Evolutionary conservation across 2,113 vertebrate species (phyloP), one percentile per base, ranked within the genome.

Genomic region (Erpornis zantholeuca): DNA sequence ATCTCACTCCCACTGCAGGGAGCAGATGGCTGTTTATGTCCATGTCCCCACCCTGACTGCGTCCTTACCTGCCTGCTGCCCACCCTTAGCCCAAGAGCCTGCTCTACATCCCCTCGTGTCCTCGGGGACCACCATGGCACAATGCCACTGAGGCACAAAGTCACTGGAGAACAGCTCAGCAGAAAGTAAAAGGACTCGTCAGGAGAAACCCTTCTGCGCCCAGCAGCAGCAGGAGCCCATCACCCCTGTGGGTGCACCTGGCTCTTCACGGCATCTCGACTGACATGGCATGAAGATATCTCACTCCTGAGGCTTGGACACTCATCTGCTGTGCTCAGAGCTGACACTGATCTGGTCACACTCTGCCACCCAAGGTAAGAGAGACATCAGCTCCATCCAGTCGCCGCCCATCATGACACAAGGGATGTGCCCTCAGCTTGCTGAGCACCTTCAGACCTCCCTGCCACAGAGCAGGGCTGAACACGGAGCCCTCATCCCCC

Each of bases 231-330:
- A 68, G 61, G 35, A 79, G 53, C 75, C 47, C 57, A 63, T 38
- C 56, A 49, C 1, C 21, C 22, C 38, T 31, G 28, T 11, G 42
- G 50, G 50, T 66, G 28, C 57, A 63, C 11, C 20, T 4, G 2
- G 27, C 36, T 82, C 53, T 61, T 72, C 77, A 70, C 0, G 0
- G 79, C 4, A 1, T 61, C 56, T 82, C 0, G 0, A 52, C 10
- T 1, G 8, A 53, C 11, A 19, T 2, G 2, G 29, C 28, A 63
- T 7, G 61, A 79, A 64, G 44, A 76, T 9, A 31, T 38, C 33
- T 33, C n/a, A 24, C 36, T 86, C 21, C 64, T n/a, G 27, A 42
- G 87, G 44, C 68, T 52, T 31, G 77, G 81, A 24, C 63, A 69
- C 38, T 89, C 61, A 21, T 53, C 49, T 72, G 52, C 71, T 25